phyloP scores from a whole-genome alignment of 2,797 vertebrate species.

The Hydrocynus forskahlii region DNA sequence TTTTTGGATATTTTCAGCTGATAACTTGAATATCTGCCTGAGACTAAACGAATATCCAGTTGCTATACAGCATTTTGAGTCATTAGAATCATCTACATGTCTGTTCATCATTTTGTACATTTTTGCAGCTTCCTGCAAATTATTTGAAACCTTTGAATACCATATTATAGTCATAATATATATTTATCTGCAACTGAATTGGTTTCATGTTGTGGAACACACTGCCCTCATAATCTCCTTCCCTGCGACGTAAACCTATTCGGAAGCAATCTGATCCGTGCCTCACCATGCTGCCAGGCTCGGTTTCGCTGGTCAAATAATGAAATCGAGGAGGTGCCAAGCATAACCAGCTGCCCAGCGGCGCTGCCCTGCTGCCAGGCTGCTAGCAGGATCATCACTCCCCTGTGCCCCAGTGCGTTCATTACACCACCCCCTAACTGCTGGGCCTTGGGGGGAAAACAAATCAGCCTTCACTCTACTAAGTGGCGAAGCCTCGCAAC shows the following conservation, averaged over 20 bases:
- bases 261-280: constrained; percentile 44
- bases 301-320: constrained; percentile 60
- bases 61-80: not conserved
- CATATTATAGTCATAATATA: not conserved
- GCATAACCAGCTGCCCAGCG: constrained; percentile 61
- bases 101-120: not conserved
- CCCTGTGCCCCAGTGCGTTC: constrained; percentile 50
- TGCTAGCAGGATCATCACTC: constrained; percentile 62
- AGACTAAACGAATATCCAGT: not conserved
- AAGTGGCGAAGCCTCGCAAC: not conserved
- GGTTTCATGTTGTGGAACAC: not conserved
- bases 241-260: not conserved
- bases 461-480: not conserved
- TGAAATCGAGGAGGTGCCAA: constrained; percentile 59
- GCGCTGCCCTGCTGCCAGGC: constrained; percentile 34
- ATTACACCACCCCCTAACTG: constrained; percentile 62
- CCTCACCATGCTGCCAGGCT: constrained; percentile 43
- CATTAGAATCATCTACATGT: not conserved
- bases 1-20: too few species aligned
- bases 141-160: not conserved
- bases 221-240: not conserved
- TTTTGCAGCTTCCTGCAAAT: not conserved
- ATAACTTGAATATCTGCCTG: too few species aligned
- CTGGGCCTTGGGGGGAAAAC: constrained; percentile 10
- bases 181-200: not conserved